Base-by-base conservation (phyloP, 2,797 vertebrate genomes). In the Acanthurus leucopareius region DNA sequence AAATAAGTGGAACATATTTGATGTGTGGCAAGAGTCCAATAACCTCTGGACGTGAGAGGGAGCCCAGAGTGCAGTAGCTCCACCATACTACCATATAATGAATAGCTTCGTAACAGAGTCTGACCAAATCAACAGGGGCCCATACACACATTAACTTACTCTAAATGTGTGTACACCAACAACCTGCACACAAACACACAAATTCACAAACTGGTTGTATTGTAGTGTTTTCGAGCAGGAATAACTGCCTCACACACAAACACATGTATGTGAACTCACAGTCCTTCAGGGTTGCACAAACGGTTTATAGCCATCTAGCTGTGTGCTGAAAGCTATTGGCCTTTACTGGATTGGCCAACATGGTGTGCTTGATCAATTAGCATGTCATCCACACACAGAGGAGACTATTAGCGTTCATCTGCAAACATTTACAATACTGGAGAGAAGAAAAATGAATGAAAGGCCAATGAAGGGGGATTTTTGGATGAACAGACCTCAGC, bases 321-420 rank as follows among this genome's bases (percentile, higher is more conserved):
- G 82, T 20, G 25, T 73, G 82, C 79, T 78, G 76, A 62, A 85
- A 88, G 80, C 90, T 78, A 85, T 78, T 80, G 85, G 89, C 83
- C 38, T 68, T 75, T 71, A 62, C 60, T 28, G 71, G 75, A 83
- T 76, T 78, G 87, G 87, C 86, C 81, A 48, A 72, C 74, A 25
- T 65, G 76, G 74, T 62, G 80, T 35, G 76, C 58, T 77, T 92
- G 91, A 94, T 91, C 89, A 90, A 94, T 94, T 85, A 82, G 67
- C 7, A 32, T 88, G 90, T 92, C 90, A 87, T 91, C 74, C 35
- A 60, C 73, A 88, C 81, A 84, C 79, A 90, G 86, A 83, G 83
- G 74, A 87, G 86, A 81, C 84, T 66, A 86, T 90, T 89, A 86
- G 85, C 80, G 87, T 83, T 90, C 88, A 85, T 91, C 85, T 89